Conservation (phyloP, 2,797 vertebrate species). For the Tympanoctomys barrerae region DNA sequence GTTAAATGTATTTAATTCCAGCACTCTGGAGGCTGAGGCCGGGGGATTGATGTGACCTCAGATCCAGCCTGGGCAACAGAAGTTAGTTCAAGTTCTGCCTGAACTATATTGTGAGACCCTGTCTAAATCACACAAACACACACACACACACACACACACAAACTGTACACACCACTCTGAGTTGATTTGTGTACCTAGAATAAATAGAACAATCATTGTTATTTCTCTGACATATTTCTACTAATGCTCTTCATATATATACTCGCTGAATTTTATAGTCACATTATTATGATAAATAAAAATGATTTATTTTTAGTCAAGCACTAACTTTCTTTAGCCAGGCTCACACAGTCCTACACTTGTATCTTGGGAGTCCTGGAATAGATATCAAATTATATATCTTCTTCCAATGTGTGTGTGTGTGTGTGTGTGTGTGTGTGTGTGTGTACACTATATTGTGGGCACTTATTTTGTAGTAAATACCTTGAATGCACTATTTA, state of each 20-base stretch:
- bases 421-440: no score
- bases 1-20: not conserved
- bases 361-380: not conserved
- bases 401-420: not conserved
- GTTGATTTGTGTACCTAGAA: not conserved
- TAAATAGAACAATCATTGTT: not conserved
- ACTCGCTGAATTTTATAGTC: not conserved
- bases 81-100: not conserved
- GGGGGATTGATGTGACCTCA: no score
- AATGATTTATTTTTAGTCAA: slow-evolving; percentile 16
- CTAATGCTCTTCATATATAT: not conserved
- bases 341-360: not conserved
- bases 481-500: not conserved
- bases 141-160: no score
- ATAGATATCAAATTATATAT: not conserved
- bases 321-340: not conserved
- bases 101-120: not conserved
- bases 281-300: not conserved
- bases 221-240: not conserved
- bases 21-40: not conserved
- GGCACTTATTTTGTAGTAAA: not conserved
- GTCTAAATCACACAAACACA: not conserved
- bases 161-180: not conserved
- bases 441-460: not conserved
- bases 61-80: no score